Base-by-base conservation (phyloP, 2,888 invertebrate species). In the Malacosoma neustria region DNA sequence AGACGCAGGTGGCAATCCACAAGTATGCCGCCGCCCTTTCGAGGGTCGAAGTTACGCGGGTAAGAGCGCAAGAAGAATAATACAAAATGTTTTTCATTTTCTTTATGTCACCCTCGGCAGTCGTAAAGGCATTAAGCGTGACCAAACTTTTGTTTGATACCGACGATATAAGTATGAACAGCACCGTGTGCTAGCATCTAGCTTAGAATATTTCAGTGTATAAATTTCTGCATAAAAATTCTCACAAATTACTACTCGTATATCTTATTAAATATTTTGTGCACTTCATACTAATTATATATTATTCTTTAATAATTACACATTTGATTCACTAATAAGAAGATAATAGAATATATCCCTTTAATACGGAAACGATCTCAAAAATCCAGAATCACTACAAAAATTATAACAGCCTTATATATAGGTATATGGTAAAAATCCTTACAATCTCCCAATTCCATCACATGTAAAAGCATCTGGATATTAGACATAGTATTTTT, bases 61-160 rank as follows among this genome's bases (percentile, higher is more conserved):
- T 65, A 79, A 81, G 73, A 77, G 81, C 84, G 77, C 85, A 86
- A 85, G 85, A 87, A 87, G 87, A 87, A 87, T 87, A 87, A 87
- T 85, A 87, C 85, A 87, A 86, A 90, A 91, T 92, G 91, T 92
- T 92, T 92, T 93, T 92, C 92, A 93, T 93, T 93, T 92, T 92
- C 92, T 92, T 92, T 92, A 92, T 92, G 91, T 91, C 90, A 91
- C 92, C 92, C 92, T 80, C 88, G 92, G 89, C 89, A 89, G 89
- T 91, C 92, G 90, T 93, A 92, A 92, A 92, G 88, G 91, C 92
- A 92, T 93, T 93, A 92, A 91, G 90, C 92, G 90, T 92, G 92
- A 92, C 92, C 92, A 90, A 91, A 91, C 89, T 89, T 89, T 86
- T 84, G 85, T 86, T 86, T 86, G 84, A 85, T 86, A 85, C 80